Evolutionary conservation across 2,888 invertebrate genomes (phyloP), one percentile per base, ranked within the genome.

Genomic region (Epiblema foenella): DNA sequence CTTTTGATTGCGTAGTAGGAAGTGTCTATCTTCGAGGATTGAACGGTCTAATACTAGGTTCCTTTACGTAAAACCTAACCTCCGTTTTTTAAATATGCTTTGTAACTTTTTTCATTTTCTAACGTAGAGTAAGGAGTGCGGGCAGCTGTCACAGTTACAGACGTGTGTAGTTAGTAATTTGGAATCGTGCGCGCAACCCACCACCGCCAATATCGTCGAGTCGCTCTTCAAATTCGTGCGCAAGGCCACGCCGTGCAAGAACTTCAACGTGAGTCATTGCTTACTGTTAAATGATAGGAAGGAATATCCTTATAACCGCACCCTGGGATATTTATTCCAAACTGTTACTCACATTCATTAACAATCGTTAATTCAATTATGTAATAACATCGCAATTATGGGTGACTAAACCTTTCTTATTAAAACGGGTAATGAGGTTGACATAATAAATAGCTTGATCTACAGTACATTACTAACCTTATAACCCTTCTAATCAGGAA

Each of bases 181-280:
- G 60, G 96, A 96, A 80, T 91, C 89, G 8, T 97, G 97, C 81
- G 82, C 89, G 0, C 95, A 96, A 75, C 96, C 96, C 7, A 97
- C 97, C 0, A 96, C 97, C 0, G 96, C 96, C 17, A 97, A 97
- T 84, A 95, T 97, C 64, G 94, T 96, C 0, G 97, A 97, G 72
- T 95, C 97, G 0, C 93, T 97, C 72, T 96, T 97, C 83, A 96
- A 95, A 74, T 97, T 95, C 81, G 93, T 96, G 11, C 94, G 94
- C 76, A 95, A 95, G 82, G 95, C 94, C 64, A 96, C 96, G 20
- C 96, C 96, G 0, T 97, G 97, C 83, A 83, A 81, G 72, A 78
- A 83, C 3, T 78, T 83, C 18, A 12, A 20, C 2, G 77, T 75
- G 46, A 74, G 63, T 70, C 18, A 10, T 33, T 24, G 24, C 4